phyloP scores from a whole-genome alignment of 2,888 invertebrate species.

The Caenorhabditis virilis region DNA sequence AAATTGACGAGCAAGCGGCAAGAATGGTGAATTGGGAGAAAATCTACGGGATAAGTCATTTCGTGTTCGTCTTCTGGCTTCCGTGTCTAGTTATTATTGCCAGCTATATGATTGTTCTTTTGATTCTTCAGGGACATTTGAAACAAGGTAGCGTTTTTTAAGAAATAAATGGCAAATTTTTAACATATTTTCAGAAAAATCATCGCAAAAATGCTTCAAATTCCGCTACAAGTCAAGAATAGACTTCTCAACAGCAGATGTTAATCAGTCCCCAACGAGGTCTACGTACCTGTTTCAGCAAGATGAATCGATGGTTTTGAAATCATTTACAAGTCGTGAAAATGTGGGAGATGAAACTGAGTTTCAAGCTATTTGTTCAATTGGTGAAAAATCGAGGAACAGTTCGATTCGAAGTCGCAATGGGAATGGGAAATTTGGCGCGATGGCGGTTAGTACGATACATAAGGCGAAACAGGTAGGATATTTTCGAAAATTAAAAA shows the following conservation, averaged over 20 bases:
- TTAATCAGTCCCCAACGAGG: conserved; percentile 14
- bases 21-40: conserved; percentile 41
- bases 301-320: conserved; percentile 25
- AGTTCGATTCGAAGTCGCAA: too few relatives aligned
- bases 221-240: conserved; percentile 28
- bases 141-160: conserved; percentile 14
- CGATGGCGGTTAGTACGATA: conserved; percentile 56
- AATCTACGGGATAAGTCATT: conserved; percentile 55
- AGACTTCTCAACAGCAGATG: conserved; percentile 15
- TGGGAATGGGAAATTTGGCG: conserved; percentile 39
- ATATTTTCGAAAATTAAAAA: neutral
- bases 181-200: conserved; percentile 9
- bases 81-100: conserved; percentile 57
- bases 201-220: conserved; percentile 16
- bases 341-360: neutral
- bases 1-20: conserved; percentile 28
- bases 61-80: conserved; percentile 64
- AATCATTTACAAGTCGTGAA: too few relatives aligned
- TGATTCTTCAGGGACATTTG: conserved; percentile 48
- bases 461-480: conserved; percentile 53
- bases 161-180: conserved; percentile 3
- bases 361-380: conserved; percentile 2
- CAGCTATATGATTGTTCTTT: conserved; percentile 53
- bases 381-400: too few relatives aligned
- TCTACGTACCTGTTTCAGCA: conserved; percentile 23